Conservation (phyloP, 1,140 invertebrate genomes). For the Hesperophylax magnus region DNA sequence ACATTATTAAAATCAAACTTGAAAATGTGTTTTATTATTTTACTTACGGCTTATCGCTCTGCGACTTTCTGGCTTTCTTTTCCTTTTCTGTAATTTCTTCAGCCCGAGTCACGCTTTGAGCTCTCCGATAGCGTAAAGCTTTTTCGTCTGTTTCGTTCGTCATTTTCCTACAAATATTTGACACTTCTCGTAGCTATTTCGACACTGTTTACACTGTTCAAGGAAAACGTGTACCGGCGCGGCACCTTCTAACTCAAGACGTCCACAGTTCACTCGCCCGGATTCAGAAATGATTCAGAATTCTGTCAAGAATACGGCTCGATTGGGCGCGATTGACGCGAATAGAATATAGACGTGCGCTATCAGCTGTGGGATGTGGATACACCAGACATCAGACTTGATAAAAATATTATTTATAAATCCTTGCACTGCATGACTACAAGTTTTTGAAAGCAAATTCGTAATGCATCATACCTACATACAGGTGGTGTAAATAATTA, state of each 20-base stretch:
- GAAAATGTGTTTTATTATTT: neutral
- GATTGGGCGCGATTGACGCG: no score
- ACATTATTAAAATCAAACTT: neutral
- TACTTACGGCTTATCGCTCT: constrained; percentile 91
- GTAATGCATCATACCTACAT: no score
- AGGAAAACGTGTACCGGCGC: no score
- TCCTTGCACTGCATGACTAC: no score
- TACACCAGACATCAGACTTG: neutral
- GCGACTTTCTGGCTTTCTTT: constrained; percentile 81
- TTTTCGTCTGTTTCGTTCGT: constrained; percentile 68
- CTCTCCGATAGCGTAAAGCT: constrained; percentile 77
- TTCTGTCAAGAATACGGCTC: neutral
- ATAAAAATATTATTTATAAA: neutral
- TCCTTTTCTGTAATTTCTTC: constrained; percentile 89
- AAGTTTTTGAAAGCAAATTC: no score
- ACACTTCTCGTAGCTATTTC: neutral
- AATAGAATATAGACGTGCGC: no score
- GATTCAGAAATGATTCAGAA: neutral
- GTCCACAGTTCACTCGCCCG: neutral
- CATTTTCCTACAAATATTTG: constrained; percentile 58
- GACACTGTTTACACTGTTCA: neutral
- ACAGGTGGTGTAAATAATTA: no score
- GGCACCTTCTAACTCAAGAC: no score
- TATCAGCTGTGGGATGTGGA: neutral
- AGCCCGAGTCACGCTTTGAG: constrained; percentile 88